Base-by-base conservation (phyloP, 2,113 vertebrate species). In the Centrocercus urophasianus region DNA sequence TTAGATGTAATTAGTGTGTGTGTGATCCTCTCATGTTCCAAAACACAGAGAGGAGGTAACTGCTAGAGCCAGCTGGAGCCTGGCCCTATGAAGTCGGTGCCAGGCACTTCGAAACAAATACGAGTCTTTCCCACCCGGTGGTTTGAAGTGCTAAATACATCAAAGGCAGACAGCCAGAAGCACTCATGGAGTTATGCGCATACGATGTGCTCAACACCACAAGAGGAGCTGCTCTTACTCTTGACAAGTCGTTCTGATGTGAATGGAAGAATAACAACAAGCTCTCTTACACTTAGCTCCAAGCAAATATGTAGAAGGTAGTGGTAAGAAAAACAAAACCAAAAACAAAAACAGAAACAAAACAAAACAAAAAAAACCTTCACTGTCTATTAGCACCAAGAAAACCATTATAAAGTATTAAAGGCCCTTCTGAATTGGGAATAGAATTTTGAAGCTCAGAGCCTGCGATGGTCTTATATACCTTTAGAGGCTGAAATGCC, bases 31-130 rank as follows among this genome's bases (percentile, higher is more conserved):
- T 70, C 14, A 21, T 54, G 40, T 59, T 95, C 75, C 59, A 76
- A 73, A 93, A 84, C 43, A 72, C 45, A 54, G 64, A 85, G 50
- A 1, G 6, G 71, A 88, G 82, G 56, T 56, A 91, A 83, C 18
- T 83, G 40, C 74, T 59, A 66, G 79, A 88, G 90, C 90, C 92
- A 96, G 64, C 64, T 93, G 90, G 92, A 94, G 75, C 19, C 54
- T 66, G 71, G 78, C 71, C 85, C 54, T 89, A 32, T 0, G 2
- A 89, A 89, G n/a, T 2, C 85, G 36, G 18, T 96, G 92, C 92
- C 79, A 89, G 75, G 67, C 82, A 94, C 64, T 70, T 86, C 93
- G 72, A 91, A 88, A 93, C 24, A 59, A 85, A 36, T 27, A 42
- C 16, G 43, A 21, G 50, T 66, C 60, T 86, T 89, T 77, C n/a